Evolutionary conservation across 2,888 invertebrate species (phyloP), one percentile per base, ranked within the genome.

Genomic region (Sturmia bella): DNA sequence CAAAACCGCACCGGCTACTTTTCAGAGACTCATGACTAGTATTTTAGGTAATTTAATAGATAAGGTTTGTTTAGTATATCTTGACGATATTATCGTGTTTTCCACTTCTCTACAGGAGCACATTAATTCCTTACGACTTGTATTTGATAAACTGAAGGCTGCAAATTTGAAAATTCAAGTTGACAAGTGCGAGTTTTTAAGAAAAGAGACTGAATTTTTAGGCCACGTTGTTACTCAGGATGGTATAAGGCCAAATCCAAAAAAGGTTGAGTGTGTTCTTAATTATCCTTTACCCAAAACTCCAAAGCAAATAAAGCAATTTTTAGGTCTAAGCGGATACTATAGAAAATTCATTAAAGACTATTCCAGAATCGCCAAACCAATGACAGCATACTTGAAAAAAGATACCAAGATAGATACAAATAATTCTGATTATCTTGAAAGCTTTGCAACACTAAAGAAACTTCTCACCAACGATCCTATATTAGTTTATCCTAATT

Each of bases 161-260:
- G 72, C 75, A 15, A 83, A 81, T 37, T 54, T 83, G 0, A 83
- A 83, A 54, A 15, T 83, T 12, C 63, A 81, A 50, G 7, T 73
- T 2, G 54, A 70, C 11, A 75, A 76, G 19, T 68, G 50, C 2
- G 70, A 75, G 13, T 74, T 80, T 39, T 52, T 84, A 15, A 76
- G 64, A 37, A 64, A 61, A 11, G 74, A 79, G 17, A 76, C 61
- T 4, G 66, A 75, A 50, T 76, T 72, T 32, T 21, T 80, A 6
- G 61, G 79, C 3, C 73, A 79, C 37, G 15, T 73, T 5, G 56
- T 70, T 1, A 86, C 88, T 4, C 74, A 85, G 1, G 85, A 88
- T 0, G 87, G 87, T 9, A 84, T 88, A n/a, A 87, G 84, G 76
- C 88, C 89, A 0, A 87, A 89, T 59, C 87, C 87, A 0, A 82